Evolutionary conservation across 2,797 vertebrate species (phyloP).

Genomic region (Aratinga solstitialis): DNA sequence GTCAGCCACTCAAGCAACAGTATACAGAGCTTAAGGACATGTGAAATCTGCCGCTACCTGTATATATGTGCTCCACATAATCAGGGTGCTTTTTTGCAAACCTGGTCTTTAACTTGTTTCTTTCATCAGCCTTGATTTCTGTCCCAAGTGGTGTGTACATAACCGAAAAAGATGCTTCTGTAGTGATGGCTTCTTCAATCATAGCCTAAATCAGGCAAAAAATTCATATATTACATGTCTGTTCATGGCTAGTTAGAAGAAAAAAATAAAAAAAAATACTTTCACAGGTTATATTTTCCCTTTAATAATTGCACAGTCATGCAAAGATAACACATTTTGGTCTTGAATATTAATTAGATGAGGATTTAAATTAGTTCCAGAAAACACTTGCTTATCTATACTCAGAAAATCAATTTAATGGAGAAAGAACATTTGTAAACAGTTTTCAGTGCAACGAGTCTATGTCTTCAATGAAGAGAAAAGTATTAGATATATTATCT

Average conservation of each 20-base stretch:
- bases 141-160: conserved; percentile 75
- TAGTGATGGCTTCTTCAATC: conserved; percentile 74
- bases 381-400: conserved; percentile 72
- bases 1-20: not conserved
- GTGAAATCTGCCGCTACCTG: conserved; percentile 66
- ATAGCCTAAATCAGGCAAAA: conserved; percentile 69
- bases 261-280: not conserved
- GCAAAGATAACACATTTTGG: conserved; percentile 77
- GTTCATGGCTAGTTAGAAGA: conserved; percentile 23
- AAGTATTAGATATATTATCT: conserved; percentile 65
- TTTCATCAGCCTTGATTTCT: conserved; percentile 61
- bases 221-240: not conserved
- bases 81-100: conserved; percentile 73
- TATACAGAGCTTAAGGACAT: not conserved
- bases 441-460: conserved; percentile 51
- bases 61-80: conserved; percentile 71
- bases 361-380: conserved; percentile 78
- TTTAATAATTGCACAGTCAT: conserved; percentile 76
- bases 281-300: conserved; percentile 68
- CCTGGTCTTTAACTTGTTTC: conserved; percentile 66
- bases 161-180: conserved; percentile 68
- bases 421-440: conserved; percentile 75
- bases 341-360: conserved; percentile 78
- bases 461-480: conserved; percentile 61
- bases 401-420: conserved; percentile 77